phyloP scores from a whole-genome alignment of 2,888 invertebrate genomes.

The Diloba caeruleocephala region DNA sequence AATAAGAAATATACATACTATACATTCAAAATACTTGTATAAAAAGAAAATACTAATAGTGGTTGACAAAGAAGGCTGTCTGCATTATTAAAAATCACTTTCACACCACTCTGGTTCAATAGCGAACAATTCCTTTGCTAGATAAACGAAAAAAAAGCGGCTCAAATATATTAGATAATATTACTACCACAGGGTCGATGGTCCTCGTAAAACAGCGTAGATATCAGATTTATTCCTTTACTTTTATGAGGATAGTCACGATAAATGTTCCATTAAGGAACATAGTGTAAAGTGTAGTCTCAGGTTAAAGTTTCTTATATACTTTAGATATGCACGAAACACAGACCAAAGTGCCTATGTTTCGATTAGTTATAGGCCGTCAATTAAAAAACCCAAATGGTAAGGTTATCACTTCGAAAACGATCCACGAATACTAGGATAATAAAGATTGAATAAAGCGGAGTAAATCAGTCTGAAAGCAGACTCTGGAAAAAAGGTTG shows the following conservation, averaged over 20 bases:
- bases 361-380: no score
- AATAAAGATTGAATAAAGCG: no score
- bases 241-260: constrained; percentile 23
- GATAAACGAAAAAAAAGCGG: constrained; percentile 27
- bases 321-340: no score
- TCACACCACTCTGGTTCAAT: constrained; percentile 1
- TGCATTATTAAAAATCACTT: constrained; percentile 28
- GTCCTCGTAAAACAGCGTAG: constrained; percentile 23
- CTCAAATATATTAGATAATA: constrained; percentile 33
- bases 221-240: constrained; percentile 43
- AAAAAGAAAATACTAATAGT: no score
- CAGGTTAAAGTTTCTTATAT: constrained; percentile 1
- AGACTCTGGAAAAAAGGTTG: no score
- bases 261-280: constrained; percentile 26
- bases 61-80: constrained; percentile 13
- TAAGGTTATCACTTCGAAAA: no score
- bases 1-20: no score
- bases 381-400: no score
- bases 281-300: constrained; percentile 16
- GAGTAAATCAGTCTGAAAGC: no score
- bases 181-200: constrained; percentile 11
- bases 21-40: no score
- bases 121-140: constrained; percentile 14
- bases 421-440: no score
- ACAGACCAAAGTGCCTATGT: no score